Conservation (phyloP, 2,888 invertebrate genomes). For the Spisula subtruncata region DNA sequence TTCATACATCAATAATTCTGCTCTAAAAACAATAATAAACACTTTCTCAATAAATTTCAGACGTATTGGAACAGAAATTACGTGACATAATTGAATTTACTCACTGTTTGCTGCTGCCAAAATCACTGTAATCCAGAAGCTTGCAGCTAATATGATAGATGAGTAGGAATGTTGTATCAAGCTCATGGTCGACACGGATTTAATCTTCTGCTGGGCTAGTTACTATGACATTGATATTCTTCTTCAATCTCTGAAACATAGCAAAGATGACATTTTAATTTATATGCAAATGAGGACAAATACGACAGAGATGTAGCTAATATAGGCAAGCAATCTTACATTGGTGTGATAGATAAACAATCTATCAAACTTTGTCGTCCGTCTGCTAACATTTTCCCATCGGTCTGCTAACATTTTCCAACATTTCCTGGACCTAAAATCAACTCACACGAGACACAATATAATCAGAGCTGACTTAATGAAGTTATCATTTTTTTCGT, state of each 20-base stretch:
- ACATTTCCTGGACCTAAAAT: too few species aligned
- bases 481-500: too few species aligned
- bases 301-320: not conserved
- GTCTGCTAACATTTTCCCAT: not conserved
- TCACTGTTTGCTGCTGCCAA: conserved; percentile 51
- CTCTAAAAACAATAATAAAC: not conserved
- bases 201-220: conserved; percentile 14
- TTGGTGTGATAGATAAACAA: not conserved
- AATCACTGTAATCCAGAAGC: conserved; percentile 58
- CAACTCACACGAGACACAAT: not conserved
- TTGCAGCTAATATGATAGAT: conserved; percentile 39
- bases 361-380: not conserved
- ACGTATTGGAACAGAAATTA: not conserved
- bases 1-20: not conserved
- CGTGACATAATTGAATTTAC: conserved; percentile 29
- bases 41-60: conserved; percentile 6
- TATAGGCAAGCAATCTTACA: not conserved
- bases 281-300: conserved; percentile 40
- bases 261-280: conserved; percentile 44
- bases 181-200: conserved; percentile 59
- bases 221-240: conserved; percentile 44
- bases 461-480: too few species aligned
- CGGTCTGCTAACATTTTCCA: not conserved
- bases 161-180: conserved; percentile 54
- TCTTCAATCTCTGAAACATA: conserved; percentile 39